A percentile compares a stretch with the other conserved stretches of the same genome.
Conservation (phyloP, 2,113 vertebrate genomes). For the Halcyon senegalensis region DNA sequence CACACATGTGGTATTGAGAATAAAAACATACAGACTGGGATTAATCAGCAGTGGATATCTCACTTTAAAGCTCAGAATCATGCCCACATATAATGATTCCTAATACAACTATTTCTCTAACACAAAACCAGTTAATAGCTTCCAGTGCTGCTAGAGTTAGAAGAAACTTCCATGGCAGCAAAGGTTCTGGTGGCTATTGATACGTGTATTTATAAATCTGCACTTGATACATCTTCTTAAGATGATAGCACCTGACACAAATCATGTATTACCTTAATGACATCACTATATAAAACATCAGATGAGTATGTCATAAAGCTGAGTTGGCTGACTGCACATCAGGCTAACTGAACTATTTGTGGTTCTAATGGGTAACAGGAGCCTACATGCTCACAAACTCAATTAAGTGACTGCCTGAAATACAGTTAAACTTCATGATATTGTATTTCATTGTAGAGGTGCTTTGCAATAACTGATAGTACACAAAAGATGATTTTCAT, state of each 20-base stretch:
- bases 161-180: background rate
- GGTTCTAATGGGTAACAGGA: background rate
- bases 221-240: background rate
- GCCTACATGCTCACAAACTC: background rate
- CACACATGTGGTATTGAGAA: background rate
- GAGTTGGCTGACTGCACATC: background rate
- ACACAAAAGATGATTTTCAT: background rate
- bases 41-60: background rate
- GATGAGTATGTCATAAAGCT: background rate
- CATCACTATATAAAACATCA: background rate
- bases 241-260: conserved; percentile 16
- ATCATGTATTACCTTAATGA: background rate
- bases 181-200: background rate
- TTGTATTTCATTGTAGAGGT: background rate
- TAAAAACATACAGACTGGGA: background rate
- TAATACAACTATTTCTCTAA: background rate
- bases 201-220: background rate
- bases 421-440: background rate
- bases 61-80: background rate
- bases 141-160: background rate
- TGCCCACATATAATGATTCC: background rate
- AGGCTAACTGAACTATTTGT: background rate
- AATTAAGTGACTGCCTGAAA: background rate
- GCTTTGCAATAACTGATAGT: background rate
- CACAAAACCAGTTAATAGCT: background rate